phyloP scores from a whole-genome alignment of 2,113 vertebrate species.

The Pampusana beccarii region DNA sequence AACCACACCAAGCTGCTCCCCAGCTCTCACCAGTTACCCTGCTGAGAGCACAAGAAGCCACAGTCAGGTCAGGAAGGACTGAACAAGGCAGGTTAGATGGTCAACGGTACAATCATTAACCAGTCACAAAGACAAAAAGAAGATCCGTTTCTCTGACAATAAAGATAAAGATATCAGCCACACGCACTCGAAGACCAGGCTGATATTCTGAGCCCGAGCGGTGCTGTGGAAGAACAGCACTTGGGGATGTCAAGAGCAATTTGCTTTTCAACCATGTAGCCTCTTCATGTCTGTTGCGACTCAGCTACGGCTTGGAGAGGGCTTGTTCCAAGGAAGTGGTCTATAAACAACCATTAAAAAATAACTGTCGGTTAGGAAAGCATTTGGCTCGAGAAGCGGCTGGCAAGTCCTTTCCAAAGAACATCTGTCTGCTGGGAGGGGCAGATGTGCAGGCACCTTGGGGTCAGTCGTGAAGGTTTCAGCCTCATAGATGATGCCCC shows the following conservation, averaged over 20 bases:
- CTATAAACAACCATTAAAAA: slow-evolving; percentile 52
- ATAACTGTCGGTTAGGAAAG: not conserved
- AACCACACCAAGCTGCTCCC: not conserved
- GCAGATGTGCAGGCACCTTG: not conserved
- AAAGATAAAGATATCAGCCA: not conserved
- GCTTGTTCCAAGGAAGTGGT: not conserved
- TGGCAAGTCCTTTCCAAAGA: not conserved
- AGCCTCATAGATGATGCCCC: not conserved
- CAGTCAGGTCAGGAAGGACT: not conserved
- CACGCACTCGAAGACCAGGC: not conserved
- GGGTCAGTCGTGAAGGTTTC: not conserved
- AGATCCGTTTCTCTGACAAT: not conserved
- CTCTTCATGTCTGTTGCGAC: not conserved
- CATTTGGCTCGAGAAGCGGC: not conserved
- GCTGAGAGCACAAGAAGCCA: not conserved
- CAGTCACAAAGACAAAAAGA: not conserved
- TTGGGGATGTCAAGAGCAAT: slow-evolving; percentile 16
- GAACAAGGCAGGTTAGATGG: not conserved
- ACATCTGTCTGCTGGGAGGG: not conserved
- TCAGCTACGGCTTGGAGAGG: not conserved
- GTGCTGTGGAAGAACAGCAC: not conserved
- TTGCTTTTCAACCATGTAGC: slow-evolving; percentile 4
- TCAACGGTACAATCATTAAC: not conserved
- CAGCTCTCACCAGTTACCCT: not conserved
- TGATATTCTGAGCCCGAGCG: not conserved